These are phyloP conservation scores for Aphidoletes aphidimyza DNA, from an alignment of 2,888 invertebrate genomes.

Conservation along the genomic window DNA sequence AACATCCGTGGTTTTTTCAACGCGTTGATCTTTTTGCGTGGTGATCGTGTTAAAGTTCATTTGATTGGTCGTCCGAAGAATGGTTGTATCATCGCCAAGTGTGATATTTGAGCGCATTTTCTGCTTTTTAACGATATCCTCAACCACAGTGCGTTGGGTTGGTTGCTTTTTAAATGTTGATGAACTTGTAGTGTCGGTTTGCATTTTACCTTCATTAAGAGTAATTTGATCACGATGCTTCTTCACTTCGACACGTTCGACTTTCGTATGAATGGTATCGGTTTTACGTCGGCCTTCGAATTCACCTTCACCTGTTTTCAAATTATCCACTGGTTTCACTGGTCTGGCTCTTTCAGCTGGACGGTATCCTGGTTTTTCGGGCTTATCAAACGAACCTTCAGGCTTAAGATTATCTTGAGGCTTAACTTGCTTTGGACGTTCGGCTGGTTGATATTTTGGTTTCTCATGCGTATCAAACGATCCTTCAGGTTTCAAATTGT, in stretches of 20 bases:
- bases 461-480: slow-evolving; percentile 65
- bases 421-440: slow-evolving; percentile 68
- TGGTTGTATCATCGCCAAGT: slow-evolving; percentile 70
- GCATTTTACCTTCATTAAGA: slow-evolving; percentile 68
- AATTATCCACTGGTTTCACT: slow-evolving; percentile 69
- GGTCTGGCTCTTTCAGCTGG: slow-evolving; percentile 67
- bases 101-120: slow-evolving; percentile 77
- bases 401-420: slow-evolving; percentile 74
- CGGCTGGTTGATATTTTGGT: slow-evolving; percentile 62
- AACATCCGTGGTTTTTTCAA: slow-evolving; percentile 65
- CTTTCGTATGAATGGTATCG: slow-evolving; percentile 71
- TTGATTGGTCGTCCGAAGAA: slow-evolving; percentile 71
- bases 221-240: slow-evolving; percentile 68
- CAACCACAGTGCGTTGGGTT: background rate
- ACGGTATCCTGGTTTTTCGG: slow-evolving; percentile 66
- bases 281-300: slow-evolving; percentile 56
- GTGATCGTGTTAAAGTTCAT: slow-evolving; percentile 70
- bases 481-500: slow-evolving; percentile 67
- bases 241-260: slow-evolving; percentile 74
- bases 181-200: slow-evolving; percentile 69
- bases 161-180: slow-evolving; percentile 61
- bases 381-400: slow-evolving; percentile 69
- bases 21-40: slow-evolving; percentile 63
- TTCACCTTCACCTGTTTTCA: slow-evolving; percentile 69
- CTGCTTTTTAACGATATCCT: slow-evolving; percentile 53